Conservation (phyloP, 2,113 vertebrate genomes). For the Cryptoleucopteryx plumbea region DNA sequence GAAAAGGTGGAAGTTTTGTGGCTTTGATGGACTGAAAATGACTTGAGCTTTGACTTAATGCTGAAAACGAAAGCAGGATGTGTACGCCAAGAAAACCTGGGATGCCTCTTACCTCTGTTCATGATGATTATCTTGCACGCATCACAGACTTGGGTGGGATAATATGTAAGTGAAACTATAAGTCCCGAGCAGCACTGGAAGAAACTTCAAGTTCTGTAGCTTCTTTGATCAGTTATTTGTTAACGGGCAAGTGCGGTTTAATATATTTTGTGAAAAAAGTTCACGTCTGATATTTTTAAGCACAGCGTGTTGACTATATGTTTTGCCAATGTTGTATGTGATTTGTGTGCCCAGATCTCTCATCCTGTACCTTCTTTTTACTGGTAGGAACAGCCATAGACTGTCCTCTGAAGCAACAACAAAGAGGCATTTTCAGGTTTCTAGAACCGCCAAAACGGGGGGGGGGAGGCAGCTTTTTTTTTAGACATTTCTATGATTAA, state of each 20-base stretch:
- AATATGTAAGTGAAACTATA: slow-evolving; percentile 8
- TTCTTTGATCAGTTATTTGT: slow-evolving; percentile 31
- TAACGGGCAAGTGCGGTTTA: slow-evolving; percentile 32
- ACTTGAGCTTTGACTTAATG: slow-evolving; percentile 66
- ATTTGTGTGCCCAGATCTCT: slow-evolving; percentile 44
- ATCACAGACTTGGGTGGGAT: not conserved
- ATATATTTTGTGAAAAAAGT: slow-evolving; percentile 22
- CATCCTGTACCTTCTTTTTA: not conserved
- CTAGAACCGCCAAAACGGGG: not conserved
- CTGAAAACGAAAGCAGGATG: not conserved
- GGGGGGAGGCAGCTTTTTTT: not conserved
- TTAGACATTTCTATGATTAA: slow-evolving; percentile 40
- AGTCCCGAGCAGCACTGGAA: slow-evolving; percentile 39
- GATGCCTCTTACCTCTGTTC: not conserved
- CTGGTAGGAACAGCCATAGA: not conserved
- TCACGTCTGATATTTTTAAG: slow-evolving; percentile 38
- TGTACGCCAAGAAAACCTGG: not conserved
- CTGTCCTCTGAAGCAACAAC: not conserved
- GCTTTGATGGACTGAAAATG: slow-evolving; percentile 91
- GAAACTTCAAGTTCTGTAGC: slow-evolving; percentile 45
- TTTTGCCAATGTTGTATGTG: slow-evolving; percentile 59
- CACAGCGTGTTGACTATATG: not conserved
- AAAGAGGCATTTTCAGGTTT: not conserved
- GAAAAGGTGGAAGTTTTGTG: slow-evolving; percentile 96
- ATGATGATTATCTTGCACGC: not conserved